Percentiles rank a stretch among this genome's conserved stretches.
These are phyloP conservation scores for Chymomyza caudatula DNA, from an alignment of 2,888 invertebrate genomes.

Conservation along the genomic window DNA sequence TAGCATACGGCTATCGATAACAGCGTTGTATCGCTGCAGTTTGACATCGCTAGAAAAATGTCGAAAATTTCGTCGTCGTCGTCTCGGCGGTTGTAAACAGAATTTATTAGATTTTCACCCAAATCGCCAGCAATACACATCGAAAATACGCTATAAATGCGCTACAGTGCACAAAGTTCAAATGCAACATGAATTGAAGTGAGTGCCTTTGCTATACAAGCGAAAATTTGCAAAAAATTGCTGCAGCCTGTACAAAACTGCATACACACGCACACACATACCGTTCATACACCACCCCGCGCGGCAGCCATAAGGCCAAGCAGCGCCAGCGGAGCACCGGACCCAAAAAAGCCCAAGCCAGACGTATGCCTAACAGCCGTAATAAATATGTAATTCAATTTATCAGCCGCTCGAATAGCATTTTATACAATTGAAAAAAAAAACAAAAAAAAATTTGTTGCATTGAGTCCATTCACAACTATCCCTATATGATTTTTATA, in stretches of 20 bases:
- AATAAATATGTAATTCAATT: background rate
- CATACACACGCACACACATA: conserved; percentile 27
- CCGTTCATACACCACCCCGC: conserved; percentile 6
- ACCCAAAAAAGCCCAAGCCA: conserved; percentile 2
- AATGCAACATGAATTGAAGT: conserved; percentile 60
- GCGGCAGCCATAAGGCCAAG: conserved; percentile 4
- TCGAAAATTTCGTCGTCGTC: conserved; percentile 1
- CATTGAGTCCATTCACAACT: background rate
- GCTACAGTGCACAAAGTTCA: conserved; percentile 46
- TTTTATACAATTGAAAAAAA: background rate
- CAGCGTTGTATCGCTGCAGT: background rate
- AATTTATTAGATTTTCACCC: conserved; percentile 53
- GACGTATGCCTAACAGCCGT: background rate
- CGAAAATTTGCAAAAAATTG: conserved; percentile 35
- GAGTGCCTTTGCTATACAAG: conserved; percentile 48
- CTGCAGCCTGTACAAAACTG: conserved; percentile 59
- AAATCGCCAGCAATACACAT: conserved; percentile 33
- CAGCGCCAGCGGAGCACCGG: conserved; percentile 8
- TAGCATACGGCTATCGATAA: background rate
- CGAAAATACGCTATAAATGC: conserved; percentile 50
- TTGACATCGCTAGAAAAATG: background rate
- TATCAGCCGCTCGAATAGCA: background rate
- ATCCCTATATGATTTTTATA: background rate
- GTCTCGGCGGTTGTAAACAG: conserved; percentile 35
- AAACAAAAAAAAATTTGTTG: background rate